Conservation (phyloP, 2,797 vertebrate genomes). For the Luscinia megarhynchos region DNA sequence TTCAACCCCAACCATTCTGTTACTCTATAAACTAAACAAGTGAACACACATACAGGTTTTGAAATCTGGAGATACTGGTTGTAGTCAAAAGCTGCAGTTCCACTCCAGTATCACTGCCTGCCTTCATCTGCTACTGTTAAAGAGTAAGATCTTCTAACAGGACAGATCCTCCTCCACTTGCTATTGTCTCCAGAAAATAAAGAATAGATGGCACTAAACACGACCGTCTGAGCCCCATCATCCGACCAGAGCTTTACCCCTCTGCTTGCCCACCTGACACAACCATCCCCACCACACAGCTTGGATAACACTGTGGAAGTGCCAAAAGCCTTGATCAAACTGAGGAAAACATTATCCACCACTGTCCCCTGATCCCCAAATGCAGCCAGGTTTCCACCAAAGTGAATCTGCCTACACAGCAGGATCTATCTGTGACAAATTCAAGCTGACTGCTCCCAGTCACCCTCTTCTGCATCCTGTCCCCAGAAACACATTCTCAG, state of each 20-base stretch:
- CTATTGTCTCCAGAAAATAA: neutral
- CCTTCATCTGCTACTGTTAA: neutral
- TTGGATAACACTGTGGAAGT: fast-evolving
- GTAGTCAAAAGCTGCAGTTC: neutral
- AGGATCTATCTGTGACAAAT: neutral
- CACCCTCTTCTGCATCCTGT: neutral
- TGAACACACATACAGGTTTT: neutral
- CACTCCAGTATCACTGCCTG: neutral
- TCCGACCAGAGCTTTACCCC: neutral
- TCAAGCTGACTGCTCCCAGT: neutral
- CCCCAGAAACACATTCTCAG: neutral
- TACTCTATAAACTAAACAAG: neutral
- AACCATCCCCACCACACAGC: neutral
- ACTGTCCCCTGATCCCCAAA: neutral
- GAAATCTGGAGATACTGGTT: neutral
- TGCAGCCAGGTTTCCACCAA: neutral
- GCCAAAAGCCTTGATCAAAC: neutral
- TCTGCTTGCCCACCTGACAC: neutral
- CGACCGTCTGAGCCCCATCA: fast-evolving
- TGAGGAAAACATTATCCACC: fast-evolving
- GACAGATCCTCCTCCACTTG: neutral
- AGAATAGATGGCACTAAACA: neutral
- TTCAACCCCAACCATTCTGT: neutral
- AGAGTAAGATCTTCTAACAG: fast-evolving
- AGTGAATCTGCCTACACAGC: neutral